These are phyloP conservation scores for Corythornis vintsioides DNA, from an alignment of 2,113 vertebrate species.

Conservation along the genomic window DNA sequence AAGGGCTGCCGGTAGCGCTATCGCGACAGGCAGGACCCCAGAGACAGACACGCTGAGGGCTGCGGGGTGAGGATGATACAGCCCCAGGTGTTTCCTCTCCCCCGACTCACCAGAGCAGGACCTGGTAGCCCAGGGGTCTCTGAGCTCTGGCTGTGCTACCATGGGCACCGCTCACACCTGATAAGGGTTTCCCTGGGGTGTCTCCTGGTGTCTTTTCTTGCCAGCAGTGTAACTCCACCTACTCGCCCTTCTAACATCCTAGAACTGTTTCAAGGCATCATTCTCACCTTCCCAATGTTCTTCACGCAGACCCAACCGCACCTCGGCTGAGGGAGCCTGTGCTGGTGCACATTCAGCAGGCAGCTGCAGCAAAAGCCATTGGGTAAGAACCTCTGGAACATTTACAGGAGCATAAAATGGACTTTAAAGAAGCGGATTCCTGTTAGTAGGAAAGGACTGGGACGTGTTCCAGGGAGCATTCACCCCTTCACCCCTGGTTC, in stretches of 20 bases:
- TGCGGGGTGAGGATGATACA: not conserved
- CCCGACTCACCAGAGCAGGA: not conserved
- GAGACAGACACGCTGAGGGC: accelerated
- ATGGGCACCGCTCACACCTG: not conserved
- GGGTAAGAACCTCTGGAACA: constrained; percentile 56
- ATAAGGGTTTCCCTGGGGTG: not conserved
- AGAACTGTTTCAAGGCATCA: not conserved
- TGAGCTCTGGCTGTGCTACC: not conserved
- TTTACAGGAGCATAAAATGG: not conserved
- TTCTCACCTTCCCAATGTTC: not conserved
- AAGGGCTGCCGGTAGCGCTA: not conserved
- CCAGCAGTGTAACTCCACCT: not conserved
- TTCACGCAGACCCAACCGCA: not conserved
- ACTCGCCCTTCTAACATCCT: not conserved
- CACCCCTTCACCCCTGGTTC: not conserved
- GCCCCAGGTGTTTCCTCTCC: not conserved
- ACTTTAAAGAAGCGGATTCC: not conserved
- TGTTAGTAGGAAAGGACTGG: not conserved
- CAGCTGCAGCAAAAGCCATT: constrained; percentile 82
- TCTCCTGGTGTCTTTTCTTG: not conserved
- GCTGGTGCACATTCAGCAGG: constrained; percentile 79
- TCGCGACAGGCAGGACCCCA: not conserved
- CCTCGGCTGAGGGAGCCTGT: constrained; percentile 46
- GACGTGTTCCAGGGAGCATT: accelerated
- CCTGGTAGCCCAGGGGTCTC: no score